Evolutionary conservation across 2,797 vertebrate genomes (phyloP), one percentile per base, ranked within the genome.

Genomic region (Luscinia megarhynchos): DNA sequence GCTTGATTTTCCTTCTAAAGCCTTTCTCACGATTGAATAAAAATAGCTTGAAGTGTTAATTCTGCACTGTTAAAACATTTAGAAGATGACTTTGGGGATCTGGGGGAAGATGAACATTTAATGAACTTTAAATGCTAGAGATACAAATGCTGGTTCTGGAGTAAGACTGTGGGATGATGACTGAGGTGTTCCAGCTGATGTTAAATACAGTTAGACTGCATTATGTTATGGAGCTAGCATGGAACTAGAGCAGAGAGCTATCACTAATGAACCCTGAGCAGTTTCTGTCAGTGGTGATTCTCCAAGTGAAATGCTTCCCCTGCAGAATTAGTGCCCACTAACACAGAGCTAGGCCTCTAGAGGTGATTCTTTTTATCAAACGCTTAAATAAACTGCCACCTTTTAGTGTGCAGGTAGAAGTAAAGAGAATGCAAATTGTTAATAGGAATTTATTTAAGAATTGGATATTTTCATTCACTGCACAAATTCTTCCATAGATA

Each of bases 21-120:
- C 10, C 20, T 78, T 89, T 64, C 77, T 90, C 41, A 34, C 5
- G 20, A 45, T 5, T 19, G 50, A 55, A 13, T 83, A 88, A 92
- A 92, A 91, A 93, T 85, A 89, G 72, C 32, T 72, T 24, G 64
- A 89, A 77, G 45, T 87, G 88, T 87, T 90, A 80, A 66, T 90
- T 87, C 51, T 83, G 38, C 48, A 24, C 34, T 38, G 51, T 40
- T 59, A 6, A 58, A 87, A 38, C 59, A 36, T 66, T 66, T 43
- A 64, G 64, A 80, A 43, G 46, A 46, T 70, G 61, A 55, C 61
- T 93, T 86, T 3, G 9, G 34, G 29, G 54, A 90, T 54, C 32
- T 90, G 87, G 74, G 41, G 79, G 51, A 94, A 85, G 72, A 66
- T 36, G 84, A 93, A 29, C 36, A 40, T 69, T 53, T 88, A 43